Base-by-base conservation (phyloP, 2,113 vertebrate genomes). In the Malurus alboscapulatus region DNA sequence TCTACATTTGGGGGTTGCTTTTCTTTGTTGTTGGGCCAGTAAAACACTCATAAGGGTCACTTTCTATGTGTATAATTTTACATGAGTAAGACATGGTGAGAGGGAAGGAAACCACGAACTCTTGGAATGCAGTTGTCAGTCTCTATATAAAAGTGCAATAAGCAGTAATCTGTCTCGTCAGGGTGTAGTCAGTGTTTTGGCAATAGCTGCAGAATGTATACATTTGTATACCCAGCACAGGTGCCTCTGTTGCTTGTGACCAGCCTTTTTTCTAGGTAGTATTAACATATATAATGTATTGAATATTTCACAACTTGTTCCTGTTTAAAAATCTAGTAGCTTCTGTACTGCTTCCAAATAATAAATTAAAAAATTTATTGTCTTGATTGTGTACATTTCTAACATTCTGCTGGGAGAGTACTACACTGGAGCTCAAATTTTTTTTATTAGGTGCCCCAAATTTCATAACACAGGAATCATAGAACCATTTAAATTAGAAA, bases 151-250 rank as follows among this genome's bases (percentile, higher is more conserved):
- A 63, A 76, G 17, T 12, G 30, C 11, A 55, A 20, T 68, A 38
- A 65, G 73, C 40, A 45, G 54, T 78, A 8, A 65, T 38, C 38
- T 7, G 12, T 61, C 30, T 47, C 29, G 51, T 26, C 5, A 63
- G 50, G 1, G 1, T 9, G 6, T 47, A 84, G 20, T 19, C 38
- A 65, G 40, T 22, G 24, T 14, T 90, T 82, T 44, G 48, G 9
- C 20, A 85, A 92, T 47, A 26, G 14, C 17, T 65, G 21, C 19
- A 47, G 55, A 69, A 57, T 7, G 14, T 25, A 19, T 4, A 25
- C 1, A 3, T 59, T 61, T 22, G 2, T 21, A 38, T 8, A 54
- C 2, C 4, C 20, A 42, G 5, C 5, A 10, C 34, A 22, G 17
- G 12, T 59, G 7, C 5, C 42, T 65, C 14, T 73, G 9, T n/a